Conservation (phyloP, 2,113 vertebrate species). For the Apteryx mantelli region DNA sequence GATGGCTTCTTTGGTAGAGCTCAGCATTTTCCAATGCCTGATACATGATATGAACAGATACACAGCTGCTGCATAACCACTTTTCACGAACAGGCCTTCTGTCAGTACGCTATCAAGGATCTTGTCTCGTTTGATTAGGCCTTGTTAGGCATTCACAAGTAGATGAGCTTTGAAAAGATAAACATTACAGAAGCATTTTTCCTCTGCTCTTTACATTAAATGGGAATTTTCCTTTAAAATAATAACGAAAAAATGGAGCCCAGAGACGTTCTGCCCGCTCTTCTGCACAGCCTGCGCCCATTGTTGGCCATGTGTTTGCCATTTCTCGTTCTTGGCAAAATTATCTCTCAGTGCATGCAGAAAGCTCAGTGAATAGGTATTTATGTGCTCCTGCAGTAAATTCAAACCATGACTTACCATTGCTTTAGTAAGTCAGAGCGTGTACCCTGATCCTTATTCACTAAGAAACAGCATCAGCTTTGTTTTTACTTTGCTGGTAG, state of each 20-base stretch:
- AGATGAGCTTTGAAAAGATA: conserved; percentile 5
- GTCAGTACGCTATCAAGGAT: neutral
- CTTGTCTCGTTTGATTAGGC: conserved; percentile 39
- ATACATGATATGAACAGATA: neutral
- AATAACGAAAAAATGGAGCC: neutral
- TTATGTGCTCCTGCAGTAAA: neutral
- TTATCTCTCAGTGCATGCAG: neutral
- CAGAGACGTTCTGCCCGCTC: neutral
- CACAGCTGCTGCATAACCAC: conserved; percentile 7
- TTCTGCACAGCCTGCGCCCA: neutral
- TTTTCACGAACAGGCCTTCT: neutral
- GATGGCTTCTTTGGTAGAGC: neutral
- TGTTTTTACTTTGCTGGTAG: neutral
- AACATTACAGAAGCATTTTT: neutral
- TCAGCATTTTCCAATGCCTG: conserved; percentile 1
- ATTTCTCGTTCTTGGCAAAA: neutral
- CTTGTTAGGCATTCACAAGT: conserved; percentile 1
- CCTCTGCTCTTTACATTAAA: neutral
- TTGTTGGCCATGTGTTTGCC: neutral
- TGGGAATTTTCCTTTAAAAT: neutral
- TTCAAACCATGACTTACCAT: neutral
- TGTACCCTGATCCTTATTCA: neutral
- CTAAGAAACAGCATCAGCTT: neutral
- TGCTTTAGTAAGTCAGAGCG: neutral
- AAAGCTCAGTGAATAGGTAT: neutral